Conservation (phyloP, 2,888 invertebrate species). For the Hipparchia semele region DNA sequence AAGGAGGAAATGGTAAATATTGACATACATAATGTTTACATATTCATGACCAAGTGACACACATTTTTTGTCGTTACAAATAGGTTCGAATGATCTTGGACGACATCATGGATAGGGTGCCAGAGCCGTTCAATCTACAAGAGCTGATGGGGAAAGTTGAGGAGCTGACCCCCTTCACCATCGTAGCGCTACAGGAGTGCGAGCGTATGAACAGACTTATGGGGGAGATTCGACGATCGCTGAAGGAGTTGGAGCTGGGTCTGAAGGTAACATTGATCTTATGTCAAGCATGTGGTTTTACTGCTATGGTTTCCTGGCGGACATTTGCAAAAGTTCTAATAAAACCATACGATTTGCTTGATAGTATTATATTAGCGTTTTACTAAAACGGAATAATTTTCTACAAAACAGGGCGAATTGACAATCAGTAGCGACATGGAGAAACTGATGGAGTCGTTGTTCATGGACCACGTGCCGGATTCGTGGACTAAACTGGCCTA, state of each 20-base stretch:
- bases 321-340: too few species aligned
- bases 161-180: conserved; percentile 94
- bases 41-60: too few species aligned
- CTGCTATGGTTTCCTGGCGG: too few species aligned
- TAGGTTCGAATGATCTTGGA: conserved; percentile 90
- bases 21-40: too few species aligned
- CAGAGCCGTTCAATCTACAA: conserved; percentile 92
- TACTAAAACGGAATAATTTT: neutral
- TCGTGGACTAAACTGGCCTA: conserved; percentile 94
- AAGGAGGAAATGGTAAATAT: conserved; percentile 90
- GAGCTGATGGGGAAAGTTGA: conserved; percentile 94
- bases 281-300: too few species aligned
- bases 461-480: conserved; percentile 94
- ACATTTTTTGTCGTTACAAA: neutral
- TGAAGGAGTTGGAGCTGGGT: conserved; percentile 94
- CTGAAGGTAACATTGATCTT: conserved; percentile 85
- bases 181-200: conserved; percentile 96
- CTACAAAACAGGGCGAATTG: conserved; percentile 88
- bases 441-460: conserved; percentile 91
- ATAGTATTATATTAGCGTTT: too few species aligned
- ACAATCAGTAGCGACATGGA: conserved; percentile 98
- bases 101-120: conserved; percentile 94
- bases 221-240: conserved; percentile 90
- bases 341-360: too few species aligned
- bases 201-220: conserved; percentile 96